phyloP scores from a whole-genome alignment of 2,888 invertebrate genomes.

The Criorhina ranunculi region DNA sequence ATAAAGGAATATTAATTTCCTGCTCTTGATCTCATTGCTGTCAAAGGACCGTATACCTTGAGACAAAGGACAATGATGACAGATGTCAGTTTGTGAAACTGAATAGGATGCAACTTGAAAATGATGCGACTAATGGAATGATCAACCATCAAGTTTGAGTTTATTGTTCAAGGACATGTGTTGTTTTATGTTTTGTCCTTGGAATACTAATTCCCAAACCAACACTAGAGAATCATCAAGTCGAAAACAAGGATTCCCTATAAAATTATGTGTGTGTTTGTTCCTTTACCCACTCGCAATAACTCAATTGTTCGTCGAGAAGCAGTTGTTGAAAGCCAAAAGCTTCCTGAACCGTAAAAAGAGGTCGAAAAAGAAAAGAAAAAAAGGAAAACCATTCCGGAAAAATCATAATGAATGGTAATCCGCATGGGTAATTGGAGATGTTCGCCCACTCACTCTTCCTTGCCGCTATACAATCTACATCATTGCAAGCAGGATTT shows the following conservation, averaged over 20 bases:
- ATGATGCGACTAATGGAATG: background rate
- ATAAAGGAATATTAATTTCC: conserved; percentile 58
- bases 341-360: conserved; percentile 51
- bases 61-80: conserved; percentile 1
- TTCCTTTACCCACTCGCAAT: conserved; percentile 46
- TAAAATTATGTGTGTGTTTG: conserved; percentile 18
- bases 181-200: too few relatives aligned
- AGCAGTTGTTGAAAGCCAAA: conserved; percentile 35
- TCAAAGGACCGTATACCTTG: background rate
- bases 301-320: conserved; percentile 60
- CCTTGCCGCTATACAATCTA: conserved; percentile 6
- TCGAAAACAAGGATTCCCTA: background rate
- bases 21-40: conserved; percentile 60
- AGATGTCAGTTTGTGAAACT: background rate
- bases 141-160: too few relatives aligned
- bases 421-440: conserved; percentile 73
- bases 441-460: background rate
- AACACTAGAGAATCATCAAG: conserved; percentile 18
- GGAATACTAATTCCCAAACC: background rate
- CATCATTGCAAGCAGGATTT: conserved; percentile 71
- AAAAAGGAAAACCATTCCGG: conserved; percentile 7
- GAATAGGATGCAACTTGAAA: background rate
- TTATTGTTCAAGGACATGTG: background rate
- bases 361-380: conserved; percentile 21
- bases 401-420: conserved; percentile 72